Evolutionary conservation across 2,888 invertebrate genomes (phyloP), one percentile per base, ranked within the genome.

Genomic region (Lutraria lutraria): DNA sequence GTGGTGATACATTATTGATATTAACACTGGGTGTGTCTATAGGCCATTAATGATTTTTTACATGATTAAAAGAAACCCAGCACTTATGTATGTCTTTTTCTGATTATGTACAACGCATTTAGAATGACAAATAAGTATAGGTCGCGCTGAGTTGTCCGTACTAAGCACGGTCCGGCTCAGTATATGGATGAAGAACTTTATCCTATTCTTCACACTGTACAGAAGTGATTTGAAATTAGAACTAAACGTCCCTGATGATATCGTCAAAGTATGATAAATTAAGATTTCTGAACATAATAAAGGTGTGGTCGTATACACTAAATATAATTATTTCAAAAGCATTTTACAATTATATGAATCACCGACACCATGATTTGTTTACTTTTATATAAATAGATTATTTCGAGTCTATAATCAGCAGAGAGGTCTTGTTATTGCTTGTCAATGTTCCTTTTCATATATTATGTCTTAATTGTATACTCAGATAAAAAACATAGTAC

Each of bases 21-120:
- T 15, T 76, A 6, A 72, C 12, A 72, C 31, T 31, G 76, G 76
- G 76, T 31, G 76, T 76, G 76, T 76, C 76, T 25, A 34, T 76
- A 25, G 31, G 3, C 13, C 76, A 16, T 13, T 76, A 34, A 76
- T 76, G 31, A 76, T 76, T 76, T 34, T 34, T 76, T 25, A 34
- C 4, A 25, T 25, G 25, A 68, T 68, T 68, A 12, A 13, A n/a
- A 25, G n/a, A 68, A 68, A 68, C 63, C 63, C 25, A 25, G 25
- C 63, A 68, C 63, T 68, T 68, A n/a, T 25, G 25, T 68, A 6
- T 68, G 63, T 68, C 12, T 68, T 68, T 68, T 68, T 68, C 25
- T 68, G 0, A 68, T 10, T 12, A 68, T 68, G 60, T 21, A 60
- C 60, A 25, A 25, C 13, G 25, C 25, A 10, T 60, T 60, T 68